phyloP scores from a whole-genome alignment of 2,113 vertebrate genomes.

The Gadus chalcogrammus region DNA sequence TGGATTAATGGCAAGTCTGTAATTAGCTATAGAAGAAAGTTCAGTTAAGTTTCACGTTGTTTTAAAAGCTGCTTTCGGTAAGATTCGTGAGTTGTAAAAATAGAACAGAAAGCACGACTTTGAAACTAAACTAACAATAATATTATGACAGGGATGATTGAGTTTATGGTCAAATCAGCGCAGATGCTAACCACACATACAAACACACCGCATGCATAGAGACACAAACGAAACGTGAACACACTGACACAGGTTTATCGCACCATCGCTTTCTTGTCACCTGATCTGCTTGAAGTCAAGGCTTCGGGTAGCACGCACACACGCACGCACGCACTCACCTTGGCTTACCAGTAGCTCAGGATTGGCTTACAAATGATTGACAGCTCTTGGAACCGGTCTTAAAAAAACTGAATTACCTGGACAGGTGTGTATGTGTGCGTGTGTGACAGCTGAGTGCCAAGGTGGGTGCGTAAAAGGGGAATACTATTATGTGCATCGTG shows the following conservation, averaged over 20 bases:
- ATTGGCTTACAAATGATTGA: slow-evolving; percentile 85
- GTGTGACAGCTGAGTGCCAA: not conserved
- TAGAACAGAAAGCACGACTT: no score
- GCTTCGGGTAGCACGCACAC: slow-evolving; percentile 76
- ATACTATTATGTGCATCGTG: not conserved
- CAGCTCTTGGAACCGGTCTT: slow-evolving; percentile 75
- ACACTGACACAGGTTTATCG: slow-evolving; percentile 57
- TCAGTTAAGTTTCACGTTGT: no score
- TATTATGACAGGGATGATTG: no score
- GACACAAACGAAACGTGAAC: slow-evolving; percentile 7
- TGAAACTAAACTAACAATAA: no score
- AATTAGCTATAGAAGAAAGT: no score
- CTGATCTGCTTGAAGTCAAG: slow-evolving; percentile 71
- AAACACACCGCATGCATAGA: slow-evolving; percentile 8
- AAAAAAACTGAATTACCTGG: slow-evolving; percentile 61
- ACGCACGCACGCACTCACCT: slow-evolving; percentile 80
- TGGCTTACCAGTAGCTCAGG: slow-evolving; percentile 69
- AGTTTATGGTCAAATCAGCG: no score
- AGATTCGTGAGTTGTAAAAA: no score
- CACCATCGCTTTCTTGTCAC: slow-evolving; percentile 61
- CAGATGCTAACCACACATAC: not conserved
- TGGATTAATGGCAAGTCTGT: no score
- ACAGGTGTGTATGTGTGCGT: slow-evolving; percentile 42
- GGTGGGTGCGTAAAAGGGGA: slow-evolving; percentile 31
- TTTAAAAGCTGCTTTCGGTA: no score